Evolutionary conservation across 1,140 invertebrate species (phyloP).

Genomic region (Ooceraea biroi): DNA sequence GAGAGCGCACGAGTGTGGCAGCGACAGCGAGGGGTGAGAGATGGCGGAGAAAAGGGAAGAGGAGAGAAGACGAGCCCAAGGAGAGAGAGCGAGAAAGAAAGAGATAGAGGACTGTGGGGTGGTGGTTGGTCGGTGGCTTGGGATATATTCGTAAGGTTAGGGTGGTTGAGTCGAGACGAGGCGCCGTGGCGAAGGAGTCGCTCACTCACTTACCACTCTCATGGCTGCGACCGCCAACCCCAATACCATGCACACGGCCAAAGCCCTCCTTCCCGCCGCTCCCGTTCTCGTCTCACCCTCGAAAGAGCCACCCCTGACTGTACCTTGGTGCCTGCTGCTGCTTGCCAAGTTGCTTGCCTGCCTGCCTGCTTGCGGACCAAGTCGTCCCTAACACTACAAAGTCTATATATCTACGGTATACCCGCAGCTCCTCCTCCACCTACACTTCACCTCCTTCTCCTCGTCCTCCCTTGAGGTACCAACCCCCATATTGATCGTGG

Average conservation of each 20-base stretch:
- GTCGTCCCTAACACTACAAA: slow-evolving; percentile 82
- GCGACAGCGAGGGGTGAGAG: slow-evolving; percentile 56
- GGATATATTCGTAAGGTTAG: slow-evolving; percentile 74
- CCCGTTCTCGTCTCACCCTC: slow-evolving; percentile 53
- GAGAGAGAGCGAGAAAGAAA: slow-evolving; percentile 50
- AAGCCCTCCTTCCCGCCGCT: slow-evolving; percentile 51
- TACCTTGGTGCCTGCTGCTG: slow-evolving; percentile 65
- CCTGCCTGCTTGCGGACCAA: slow-evolving; percentile 80
- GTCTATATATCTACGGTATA: slow-evolving; percentile 79
- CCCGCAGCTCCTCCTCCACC: slow-evolving; percentile 64
- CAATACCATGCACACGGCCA: slow-evolving; percentile 76
- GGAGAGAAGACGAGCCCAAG: slow-evolving; percentile 42
- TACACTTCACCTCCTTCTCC: slow-evolving; percentile 62
- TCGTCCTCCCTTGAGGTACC: slow-evolving; percentile 72
- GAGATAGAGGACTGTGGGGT: slow-evolving; percentile 32
- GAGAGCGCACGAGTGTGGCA: slow-evolving; percentile 68
- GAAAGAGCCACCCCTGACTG: slow-evolving; percentile 59
- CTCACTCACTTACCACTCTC: slow-evolving; percentile 85
- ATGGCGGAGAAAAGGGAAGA: slow-evolving; percentile 52
- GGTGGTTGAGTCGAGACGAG: slow-evolving; percentile 73
- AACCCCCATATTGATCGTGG: slow-evolving; percentile 83
- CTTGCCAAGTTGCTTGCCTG: slow-evolving; percentile 78
- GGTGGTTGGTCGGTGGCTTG: slow-evolving; percentile 64
- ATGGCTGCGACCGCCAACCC: slow-evolving; percentile 81
- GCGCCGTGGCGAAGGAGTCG: slow-evolving; percentile 83